Percentiles rank a stretch among this genome's conserved stretches.
These are phyloP conservation scores for Tangara arthus DNA, from an alignment of 2,797 vertebrate genomes.

Conservation along the genomic window DNA sequence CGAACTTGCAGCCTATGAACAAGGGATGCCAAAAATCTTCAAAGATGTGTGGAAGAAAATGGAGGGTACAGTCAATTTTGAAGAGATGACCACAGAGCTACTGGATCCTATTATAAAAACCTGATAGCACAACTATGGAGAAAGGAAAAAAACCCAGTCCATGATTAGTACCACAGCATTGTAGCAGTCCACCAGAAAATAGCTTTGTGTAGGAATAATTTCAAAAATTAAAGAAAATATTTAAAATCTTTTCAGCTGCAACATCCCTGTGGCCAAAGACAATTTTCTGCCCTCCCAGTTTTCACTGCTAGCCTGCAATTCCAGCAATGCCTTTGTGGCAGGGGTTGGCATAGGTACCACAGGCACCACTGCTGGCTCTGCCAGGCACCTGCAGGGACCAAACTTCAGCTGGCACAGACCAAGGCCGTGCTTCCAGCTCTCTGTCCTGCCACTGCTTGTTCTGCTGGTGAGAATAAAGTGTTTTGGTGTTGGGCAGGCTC, in stretches of 20 bases:
- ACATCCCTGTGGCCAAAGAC: neutral
- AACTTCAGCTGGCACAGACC: neutral
- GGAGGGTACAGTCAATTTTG: neutral
- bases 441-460: neutral
- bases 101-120: neutral
- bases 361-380: rapidly evolving
- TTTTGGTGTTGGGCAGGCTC: neutral
- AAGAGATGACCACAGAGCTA: neutral
- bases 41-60: neutral
- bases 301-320: neutral
- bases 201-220: neutral
- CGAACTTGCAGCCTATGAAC: neutral
- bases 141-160: neutral
- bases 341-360: neutral
- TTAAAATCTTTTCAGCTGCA: neutral
- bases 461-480: rapidly evolving
- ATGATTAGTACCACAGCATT: neutral
- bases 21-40: constrained; percentile 42
- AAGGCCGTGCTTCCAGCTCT: rapidly evolving
- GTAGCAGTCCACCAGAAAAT: neutral
- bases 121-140: neutral
- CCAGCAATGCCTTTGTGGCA: neutral
- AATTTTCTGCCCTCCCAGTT: neutral
- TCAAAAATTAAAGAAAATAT: neutral
- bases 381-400: neutral